These are phyloP conservation scores for Oceanodroma tethys DNA, from an alignment of 2,113 vertebrate genomes.

Conservation along the genomic window DNA sequence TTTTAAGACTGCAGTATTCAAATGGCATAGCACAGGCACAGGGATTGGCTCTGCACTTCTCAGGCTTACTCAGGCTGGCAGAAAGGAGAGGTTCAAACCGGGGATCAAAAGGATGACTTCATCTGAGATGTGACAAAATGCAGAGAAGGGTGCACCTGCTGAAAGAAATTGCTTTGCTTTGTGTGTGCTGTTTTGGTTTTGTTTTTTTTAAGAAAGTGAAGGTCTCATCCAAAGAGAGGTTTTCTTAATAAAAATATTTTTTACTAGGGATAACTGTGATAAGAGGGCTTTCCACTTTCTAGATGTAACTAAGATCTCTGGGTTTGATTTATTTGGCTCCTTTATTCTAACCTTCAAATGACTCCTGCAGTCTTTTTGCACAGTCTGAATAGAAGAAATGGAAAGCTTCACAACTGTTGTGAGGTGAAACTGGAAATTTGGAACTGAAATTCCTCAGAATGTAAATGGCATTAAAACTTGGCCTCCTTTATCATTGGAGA, in stretches of 20 bases:
- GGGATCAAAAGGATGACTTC: background rate
- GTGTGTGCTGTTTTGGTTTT: background rate
- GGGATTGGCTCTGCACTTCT: background rate
- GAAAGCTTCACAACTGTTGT: background rate
- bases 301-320: background rate
- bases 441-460: background rate
- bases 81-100: background rate
- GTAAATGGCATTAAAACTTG: background rate
- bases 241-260: background rate
- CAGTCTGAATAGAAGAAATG: background rate
- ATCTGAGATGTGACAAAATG: background rate
- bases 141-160: background rate
- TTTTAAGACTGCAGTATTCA: background rate
- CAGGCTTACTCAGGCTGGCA: background rate
- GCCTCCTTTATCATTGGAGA: background rate
- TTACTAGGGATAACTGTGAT: background rate
- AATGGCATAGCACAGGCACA: background rate
- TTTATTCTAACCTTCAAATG: slow-evolving; percentile 5
- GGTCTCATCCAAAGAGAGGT: background rate
- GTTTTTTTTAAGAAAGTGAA: background rate
- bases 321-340: background rate
- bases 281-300: background rate
- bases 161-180: background rate
- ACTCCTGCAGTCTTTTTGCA: background rate
- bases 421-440: background rate